Conservation (phyloP, 1,140 invertebrate genomes). For the Brachionus rotundiformis region DNA sequence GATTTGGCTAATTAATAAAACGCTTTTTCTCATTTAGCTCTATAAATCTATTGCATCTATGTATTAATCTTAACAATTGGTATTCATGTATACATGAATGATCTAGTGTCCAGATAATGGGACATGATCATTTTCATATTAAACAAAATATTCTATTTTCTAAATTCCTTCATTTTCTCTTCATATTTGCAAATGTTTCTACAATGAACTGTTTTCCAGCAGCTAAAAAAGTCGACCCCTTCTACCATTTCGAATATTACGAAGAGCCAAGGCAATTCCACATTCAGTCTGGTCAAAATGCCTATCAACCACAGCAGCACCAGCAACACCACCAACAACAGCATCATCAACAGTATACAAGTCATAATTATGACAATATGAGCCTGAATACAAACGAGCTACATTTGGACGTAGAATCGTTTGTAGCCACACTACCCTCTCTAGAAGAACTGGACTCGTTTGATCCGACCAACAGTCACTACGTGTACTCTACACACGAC, state of each 20-base stretch:
- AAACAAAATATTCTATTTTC: conserved; percentile 33
- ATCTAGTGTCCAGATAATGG: conserved; percentile 41
- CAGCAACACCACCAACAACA: no score
- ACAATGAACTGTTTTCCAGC: conserved; percentile 34
- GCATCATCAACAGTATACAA: no score
- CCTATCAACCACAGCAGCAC: background rate
- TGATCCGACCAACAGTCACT: background rate
- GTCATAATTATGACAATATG: background rate
- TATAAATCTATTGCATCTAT: conserved; percentile 13
- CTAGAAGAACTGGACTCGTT: conserved; percentile 6
- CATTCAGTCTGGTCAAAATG: background rate
- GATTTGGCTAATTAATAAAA: background rate
- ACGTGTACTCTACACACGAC: background rate
- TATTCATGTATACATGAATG: conserved; percentile 36
- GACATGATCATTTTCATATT: background rate
- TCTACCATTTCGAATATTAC: background rate
- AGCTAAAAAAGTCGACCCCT: background rate
- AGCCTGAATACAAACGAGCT: background rate
- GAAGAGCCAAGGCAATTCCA: background rate
- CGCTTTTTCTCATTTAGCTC: background rate
- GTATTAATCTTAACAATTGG: conserved; percentile 3
- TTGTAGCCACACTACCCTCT: conserved; percentile 10
- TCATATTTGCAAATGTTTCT: background rate
- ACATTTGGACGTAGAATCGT: conserved; percentile 38
- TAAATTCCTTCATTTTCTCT: background rate